Base-by-base conservation (phyloP, 2,888 invertebrate species). In the Ophraella communa region DNA sequence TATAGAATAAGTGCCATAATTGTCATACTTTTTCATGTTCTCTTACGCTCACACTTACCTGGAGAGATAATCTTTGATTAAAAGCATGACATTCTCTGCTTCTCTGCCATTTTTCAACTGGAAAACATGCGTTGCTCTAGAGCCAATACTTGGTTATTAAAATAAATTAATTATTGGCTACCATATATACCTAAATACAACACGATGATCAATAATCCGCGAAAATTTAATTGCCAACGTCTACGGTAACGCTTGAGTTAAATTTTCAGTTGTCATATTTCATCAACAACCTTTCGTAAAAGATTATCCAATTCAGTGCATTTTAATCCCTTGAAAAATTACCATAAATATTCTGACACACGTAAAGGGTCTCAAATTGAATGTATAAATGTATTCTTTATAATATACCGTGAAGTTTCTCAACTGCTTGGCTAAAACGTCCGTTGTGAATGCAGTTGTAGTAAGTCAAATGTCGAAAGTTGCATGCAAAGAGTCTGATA, bases 381-480 rank as follows among this genome's bases (percentile, higher is more conserved):
- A 65, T 65, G 60, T 63, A 63, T 62, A 56, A 65, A 65, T 53
- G 64, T 39, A 14, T 45, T 45, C n/a, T n/a, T 45, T n/a, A 1
- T 45, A 20, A 17, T 30, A 27, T 27, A 55, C 42, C 55, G 55
- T 42, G 55, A 55, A 42, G n/a, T 39, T 45, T 45, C 27, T 23
- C 56, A 7, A 17, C 42, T 30, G 14, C 21, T 69, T 68, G 62
- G 71, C 71, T 35, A 71, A 71, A 73, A 72, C 49, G 65, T 67
- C 65, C 65, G 45, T 59, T 49, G 57, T 55, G 62, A 62, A 64
- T 67, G 58, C 67, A 63, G 62, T 63, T 35, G 57, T 66, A 71
- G 65, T 67, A 56, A 67, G 62, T 67, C 65, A 75, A 56, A 56
- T 65, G 62, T 67, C 65, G 74, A 56, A 59, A 59, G 30, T 47